Evolutionary conservation across 2,797 vertebrate species (phyloP), one percentile per base, ranked within the genome.

Genomic region (Acrossocheilus fasciatus): DNA sequence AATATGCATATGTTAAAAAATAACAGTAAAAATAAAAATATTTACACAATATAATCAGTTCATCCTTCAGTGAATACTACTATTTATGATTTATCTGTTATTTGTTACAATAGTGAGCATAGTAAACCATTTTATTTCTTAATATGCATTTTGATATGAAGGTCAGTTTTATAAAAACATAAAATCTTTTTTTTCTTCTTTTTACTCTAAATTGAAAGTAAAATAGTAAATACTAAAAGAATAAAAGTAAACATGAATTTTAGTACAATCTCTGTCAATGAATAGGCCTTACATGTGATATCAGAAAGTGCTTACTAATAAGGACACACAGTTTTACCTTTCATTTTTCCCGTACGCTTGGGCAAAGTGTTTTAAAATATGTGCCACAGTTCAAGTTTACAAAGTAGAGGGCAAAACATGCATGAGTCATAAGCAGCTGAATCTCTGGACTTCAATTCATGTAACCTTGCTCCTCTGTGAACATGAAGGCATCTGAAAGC

Each of bases 331-430:
- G 54, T 69, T 68, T 68, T 36, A 68, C 30, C 18, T 52, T 39
- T 52, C 0, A 1, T 15, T 69, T 50, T 10, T 11, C 30, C 10
- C 17, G 23, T 79, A 80, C 52, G 52, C 30, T 34, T 54, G 5
- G 23, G 39, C 14, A 26, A n/a, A 36, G 34, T 47, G 59, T 14
- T 23, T 66, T 81, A 66, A 34, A 26, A 47, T 66, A 52, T 30
- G 47, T 72, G 34, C 68, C 81, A 82, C 34, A 82, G 41, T 84
- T 76, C 41, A 76, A 62, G 57, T 66, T 26, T 17, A 36, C 14
- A 12, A 50, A 50, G 7, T 66, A 50, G 41, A 50, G 2, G 4
- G 18, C 1, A 43, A 34, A 59, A 54, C 47, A 23, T 18, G 36
- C 23, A 45, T 2, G 41, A 17, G 17, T 62, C 20, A 66, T 6